Base-by-base conservation (phyloP, 2,888 invertebrate species). In the Drosophila melanosoma region DNA sequence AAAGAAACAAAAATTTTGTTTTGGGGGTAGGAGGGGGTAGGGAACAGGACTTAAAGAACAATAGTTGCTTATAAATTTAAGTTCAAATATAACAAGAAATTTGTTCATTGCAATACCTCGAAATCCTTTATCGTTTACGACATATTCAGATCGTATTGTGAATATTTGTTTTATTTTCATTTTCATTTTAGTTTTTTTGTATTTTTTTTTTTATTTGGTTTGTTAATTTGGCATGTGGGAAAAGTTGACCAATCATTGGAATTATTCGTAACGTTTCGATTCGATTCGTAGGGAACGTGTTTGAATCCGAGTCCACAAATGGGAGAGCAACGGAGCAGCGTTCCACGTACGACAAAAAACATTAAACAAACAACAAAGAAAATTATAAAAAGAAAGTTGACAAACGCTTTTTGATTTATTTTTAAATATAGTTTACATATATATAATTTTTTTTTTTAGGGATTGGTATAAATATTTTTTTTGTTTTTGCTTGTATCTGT, bases 91-190 rank as follows among this genome's bases (percentile, higher is more conserved):
- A 83, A 81, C 82, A 88, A 84, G 85, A 90, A 86, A 87, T 89
- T 81, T 79, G 81, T 90, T 89, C 79, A 87, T 87, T 89, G 83
- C 89, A 93, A 92, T 93, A 93, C 93, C 93, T 93, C 93, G 92
- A 93, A 93, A 93, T 93, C 93, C 93, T 93, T 92, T 91, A 86
- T 81, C 76, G 76, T 75, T 65, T 73, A 66, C 74, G 62, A 75
- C 74, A 80, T 63, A 81, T 76, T 82, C 81, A 79, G 70, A 78
- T 87, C 79, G 79, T 84, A 79, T 76, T 72, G 81, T 76, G 74
- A 77, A 65, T 69, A 65, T 75, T 82, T 69, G 69, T 77, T 80
- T 78, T 74, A 79, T 45, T 45, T 45, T 45, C 23, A 74, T 76
- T 76, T 75, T 15, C 2, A 57, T 57, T 64, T 66, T 61, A 26